Evolutionary conservation across 2,888 invertebrate species (phyloP).

Genomic region (Rhagophthalmus giganteus): DNA sequence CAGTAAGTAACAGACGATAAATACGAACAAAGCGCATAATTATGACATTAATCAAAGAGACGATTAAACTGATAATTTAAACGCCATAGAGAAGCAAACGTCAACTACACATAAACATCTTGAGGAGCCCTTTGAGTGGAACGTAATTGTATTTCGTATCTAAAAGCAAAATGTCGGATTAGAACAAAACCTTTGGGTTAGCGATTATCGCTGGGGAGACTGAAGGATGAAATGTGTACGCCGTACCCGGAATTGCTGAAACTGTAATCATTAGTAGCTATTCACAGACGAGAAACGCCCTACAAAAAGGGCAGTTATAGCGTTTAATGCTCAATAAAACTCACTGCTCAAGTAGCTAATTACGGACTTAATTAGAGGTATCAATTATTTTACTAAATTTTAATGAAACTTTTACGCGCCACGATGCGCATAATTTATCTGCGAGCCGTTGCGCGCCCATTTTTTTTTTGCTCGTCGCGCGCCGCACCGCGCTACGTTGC

Average conservation of each 20-base stretch:
- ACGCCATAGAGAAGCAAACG: no score
- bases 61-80: no score
- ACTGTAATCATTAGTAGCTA: conserved; percentile 30
- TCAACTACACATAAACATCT: no score
- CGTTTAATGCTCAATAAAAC: conserved; percentile 29
- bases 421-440: no score
- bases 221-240: conserved; percentile 27
- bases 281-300: conserved; percentile 21
- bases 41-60: no score
- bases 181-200: conserved; percentile 15
- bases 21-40: no score
- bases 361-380: conserved; percentile 29
- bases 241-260: conserved; percentile 25
- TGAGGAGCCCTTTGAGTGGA: no score
- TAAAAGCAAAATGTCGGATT: conserved; percentile 5
- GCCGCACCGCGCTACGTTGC: neutral
- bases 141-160: no score
- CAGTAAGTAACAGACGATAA: neutral
- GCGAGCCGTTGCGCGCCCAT: no score
- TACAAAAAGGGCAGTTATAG: conserved; percentile 30
- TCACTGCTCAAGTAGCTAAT: conserved; percentile 27
- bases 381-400: conserved; percentile 18
- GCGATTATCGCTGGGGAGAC: conserved; percentile 21
- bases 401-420: neutral
- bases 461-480: no score